Base-by-base conservation (phyloP, 1,140 invertebrate species). In the Mycetomoellerius zeteki region DNA sequence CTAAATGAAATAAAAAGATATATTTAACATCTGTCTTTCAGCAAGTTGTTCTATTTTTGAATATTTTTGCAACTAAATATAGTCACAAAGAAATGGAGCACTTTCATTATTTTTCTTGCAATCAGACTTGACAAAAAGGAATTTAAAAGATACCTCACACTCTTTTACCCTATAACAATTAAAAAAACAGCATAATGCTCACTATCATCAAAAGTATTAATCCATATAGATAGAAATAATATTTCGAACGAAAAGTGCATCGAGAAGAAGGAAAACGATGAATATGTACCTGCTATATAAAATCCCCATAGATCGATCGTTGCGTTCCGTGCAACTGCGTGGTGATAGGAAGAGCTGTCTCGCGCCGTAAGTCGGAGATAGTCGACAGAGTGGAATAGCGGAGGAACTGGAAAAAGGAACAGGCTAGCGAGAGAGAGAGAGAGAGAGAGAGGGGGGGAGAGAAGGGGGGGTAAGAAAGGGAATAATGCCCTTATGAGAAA, bases 401-500 rank as follows among this genome's bases (percentile, higher is more conserved):
- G 6, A 47, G 65, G 52, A 72, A 21, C 12, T 21, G 80, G 6
- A 24, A 43, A 43, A 43, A 43, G 8, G 37, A 10, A 43, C 37
- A 43, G 37, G 37, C 37, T 12, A 43, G 10, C 37, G 3, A 69
- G 62, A 69, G 43, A 37, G 16, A 30, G 52, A 16, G 37, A 10
- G 30, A 27, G 19, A 37, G 33, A 62, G 47, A 3, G 16, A 43
- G 73, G 30, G 37, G 47, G 19, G 8, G 33, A 33, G 6, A 33
- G 33, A 33, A 37, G 33, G 27, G 65, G 19, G n/a, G 50, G 50
- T 56, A 47, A 71, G 71, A 78, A 65, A 72, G 30, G 80, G 84
- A 82, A 87, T 65, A 85, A 87, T 56, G 86, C 60, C 27, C 65
- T 77, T 73, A 52, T 78, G 81, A n/a, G 37, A 84, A 67, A 80